Base-by-base conservation (phyloP, 2,797 vertebrate species). In the Ceryle rudis region DNA sequence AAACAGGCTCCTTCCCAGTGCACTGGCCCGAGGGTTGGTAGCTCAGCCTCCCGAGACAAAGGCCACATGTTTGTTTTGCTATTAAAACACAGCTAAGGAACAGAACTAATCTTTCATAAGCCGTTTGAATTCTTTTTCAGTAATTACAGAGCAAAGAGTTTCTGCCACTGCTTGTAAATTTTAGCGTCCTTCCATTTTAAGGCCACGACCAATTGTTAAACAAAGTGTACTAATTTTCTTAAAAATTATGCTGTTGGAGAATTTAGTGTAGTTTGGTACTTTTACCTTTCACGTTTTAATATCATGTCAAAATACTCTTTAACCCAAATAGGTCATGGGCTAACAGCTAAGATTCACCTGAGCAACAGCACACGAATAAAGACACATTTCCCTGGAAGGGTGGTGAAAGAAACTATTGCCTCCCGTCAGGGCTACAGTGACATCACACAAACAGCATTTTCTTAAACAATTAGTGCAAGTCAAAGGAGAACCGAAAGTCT, bases 21-120 rank as follows among this genome's bases (percentile, higher is more conserved):
- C 6, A 3, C 39, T 54, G 19, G 3, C 26, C 73, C 1, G 0
- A 31, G 29, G 51, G 26, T 16, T 57, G 13, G 29, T 4, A n/a
- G 72, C 47, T 75, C n/a, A 9, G 19, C 21, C 69, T 62, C 82
- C 72, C 0, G 14, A 87, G 57, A 87, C 51, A 65, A n/a, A 60
- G 44, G 39, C 44, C 9, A 0, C 26, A 6, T 13, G 49, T 23
- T 72, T 77, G 47, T 26, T 81, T 31, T 70, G 62, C 62, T 71
- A 41, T 33, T 82, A 71, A 83, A 83, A 69, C 51, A 61, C 41
- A 67, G 49, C 37, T 26, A 49, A 60, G 29, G 51, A 65, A 61
- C 20, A 51, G 44, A 81, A 41, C 26, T 61, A n/a, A 65, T 33
- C n/a, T 78, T 81, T 41, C 61, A 20, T 72, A 61, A 74, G 29